Evolutionary conservation across 2,888 invertebrate genomes (phyloP), one percentile per base, ranked within the genome.

Genomic region (Rhaphigaster nebulosa): DNA sequence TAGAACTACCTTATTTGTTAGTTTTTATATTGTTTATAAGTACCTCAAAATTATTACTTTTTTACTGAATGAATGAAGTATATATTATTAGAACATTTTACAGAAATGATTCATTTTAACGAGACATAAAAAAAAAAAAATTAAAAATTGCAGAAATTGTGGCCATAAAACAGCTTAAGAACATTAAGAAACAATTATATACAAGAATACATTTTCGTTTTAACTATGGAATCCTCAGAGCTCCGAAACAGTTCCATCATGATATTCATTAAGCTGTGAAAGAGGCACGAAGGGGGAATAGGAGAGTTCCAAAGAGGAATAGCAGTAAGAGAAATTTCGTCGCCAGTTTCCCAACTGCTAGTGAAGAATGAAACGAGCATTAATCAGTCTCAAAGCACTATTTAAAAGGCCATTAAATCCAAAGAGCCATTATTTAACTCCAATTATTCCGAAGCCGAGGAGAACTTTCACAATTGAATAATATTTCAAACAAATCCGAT

Each of bases 401-500:
- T 84, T 84, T 84, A 41, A 84, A 84, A 84, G 41, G 15, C 84
- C 84, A 84, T 84, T 84, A 45, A 84, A 84, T n/a, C 84, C 84
- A 45, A 84, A 84, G 45, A 1, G 2, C 84, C 84, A 84, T 84
- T 84, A 84, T 84, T 84, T 45, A 84, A 84, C 45, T 84, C 84
- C 84, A 41, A 84, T 84, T 84, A 84, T 84, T 84, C 84, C 84
- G 12, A 50, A n/a, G 45, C 45, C 70, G n/a, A n/a, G 84, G 84
- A 84, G 45, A 84, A 84, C 84, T 84, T 84, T 45, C 45, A 84
- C 45, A 84, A 84, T 84, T 84, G 84, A 84, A 84, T 84, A 45
- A 84, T 84, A 84, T 45, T 84, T 84, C 84, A 50, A 84, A 45
- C 84, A 84, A 84, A 50, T 84, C 84, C 84, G n/a, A 84, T 84